Conservation (phyloP, 2,888 invertebrate species). For the Lithophane leautieri region DNA sequence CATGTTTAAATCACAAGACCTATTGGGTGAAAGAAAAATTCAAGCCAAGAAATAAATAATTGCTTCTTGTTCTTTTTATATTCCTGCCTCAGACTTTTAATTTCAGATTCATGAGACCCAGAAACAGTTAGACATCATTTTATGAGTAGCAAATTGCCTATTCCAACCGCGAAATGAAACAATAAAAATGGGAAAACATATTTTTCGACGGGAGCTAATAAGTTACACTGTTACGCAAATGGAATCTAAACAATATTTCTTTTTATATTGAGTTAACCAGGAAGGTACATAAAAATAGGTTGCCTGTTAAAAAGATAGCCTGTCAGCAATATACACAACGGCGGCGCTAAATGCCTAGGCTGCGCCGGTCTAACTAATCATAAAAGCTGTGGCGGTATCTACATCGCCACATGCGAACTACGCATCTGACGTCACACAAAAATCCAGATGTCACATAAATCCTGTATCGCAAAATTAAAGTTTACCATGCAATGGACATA, state of each 20-base stretch:
- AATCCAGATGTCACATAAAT: no score
- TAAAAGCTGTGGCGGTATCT: no score
- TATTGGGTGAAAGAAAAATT: background rate
- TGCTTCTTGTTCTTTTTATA: background rate
- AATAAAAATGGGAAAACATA: constrained; percentile 14
- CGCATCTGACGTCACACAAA: no score
- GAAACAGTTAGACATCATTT: background rate
- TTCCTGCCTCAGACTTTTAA: no score
- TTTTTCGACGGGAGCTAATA: background rate
- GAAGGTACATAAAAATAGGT: background rate
- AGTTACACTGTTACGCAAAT: background rate
- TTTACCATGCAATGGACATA: no score
- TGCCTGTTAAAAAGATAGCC: background rate
- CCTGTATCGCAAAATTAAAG: no score
- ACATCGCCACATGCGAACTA: no score
- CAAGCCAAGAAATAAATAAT: background rate
- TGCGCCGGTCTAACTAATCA: background rate
- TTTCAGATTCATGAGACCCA: background rate
- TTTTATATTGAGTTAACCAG: background rate
- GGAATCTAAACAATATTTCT: background rate
- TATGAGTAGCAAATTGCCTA: constrained; percentile 17
- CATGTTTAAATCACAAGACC: no score
- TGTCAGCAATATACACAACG: background rate
- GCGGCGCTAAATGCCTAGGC: no score
- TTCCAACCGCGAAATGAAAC: constrained; percentile 31